Percentiles rank a stretch among this genome's conserved stretches.
phyloP scores from a whole-genome alignment of 1,140 invertebrate genomes.

The Drosophila subobscura region DNA sequence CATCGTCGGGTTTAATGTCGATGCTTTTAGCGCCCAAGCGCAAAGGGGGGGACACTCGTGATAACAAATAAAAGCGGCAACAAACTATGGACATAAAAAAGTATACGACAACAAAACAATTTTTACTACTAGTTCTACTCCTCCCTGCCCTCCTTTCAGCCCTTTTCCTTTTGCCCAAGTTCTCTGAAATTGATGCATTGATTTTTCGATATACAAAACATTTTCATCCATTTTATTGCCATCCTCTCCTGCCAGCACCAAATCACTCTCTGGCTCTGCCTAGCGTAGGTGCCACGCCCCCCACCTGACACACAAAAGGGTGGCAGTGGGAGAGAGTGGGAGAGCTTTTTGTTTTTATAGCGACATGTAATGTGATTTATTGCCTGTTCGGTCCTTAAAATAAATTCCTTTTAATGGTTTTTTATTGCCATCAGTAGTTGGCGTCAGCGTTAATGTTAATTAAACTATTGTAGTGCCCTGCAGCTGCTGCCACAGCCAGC shows the following conservation, averaged over 20 bases:
- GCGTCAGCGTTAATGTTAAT: slow-evolving; percentile 80
- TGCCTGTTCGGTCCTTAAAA: slow-evolving; percentile 78
- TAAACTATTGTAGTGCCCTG: slow-evolving; percentile 75
- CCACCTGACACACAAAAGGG: slow-evolving; percentile 42
- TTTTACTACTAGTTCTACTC: slow-evolving; percentile 61
- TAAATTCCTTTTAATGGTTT: slow-evolving; percentile 81
- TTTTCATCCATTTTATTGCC: slow-evolving; percentile 65
- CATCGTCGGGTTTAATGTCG: slow-evolving; percentile 69
- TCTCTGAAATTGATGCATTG: slow-evolving; percentile 64
- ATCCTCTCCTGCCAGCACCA: slow-evolving; percentile 19
- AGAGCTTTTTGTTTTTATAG: slow-evolving; percentile 71
- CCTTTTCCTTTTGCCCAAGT: neutral
- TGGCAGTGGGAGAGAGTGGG: neutral
- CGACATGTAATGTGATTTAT: slow-evolving; percentile 80
- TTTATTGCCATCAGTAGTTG: slow-evolving; percentile 79
- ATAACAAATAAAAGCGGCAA: slow-evolving; percentile 60
- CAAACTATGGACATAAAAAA: slow-evolving; percentile 76
- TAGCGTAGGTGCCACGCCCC: slow-evolving; percentile 23
- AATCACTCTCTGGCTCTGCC: neutral
- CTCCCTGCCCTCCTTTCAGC: slow-evolving; percentile 16
- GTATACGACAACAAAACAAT: slow-evolving; percentile 33
- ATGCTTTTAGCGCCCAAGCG: slow-evolving; percentile 59
- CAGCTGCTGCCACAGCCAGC: slow-evolving; percentile 13
- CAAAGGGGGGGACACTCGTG: slow-evolving; percentile 24
- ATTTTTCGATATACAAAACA: slow-evolving; percentile 76